Evolutionary conservation across 2,113 vertebrate genomes (phyloP).

Genomic region (Lathamus discolor): DNA sequence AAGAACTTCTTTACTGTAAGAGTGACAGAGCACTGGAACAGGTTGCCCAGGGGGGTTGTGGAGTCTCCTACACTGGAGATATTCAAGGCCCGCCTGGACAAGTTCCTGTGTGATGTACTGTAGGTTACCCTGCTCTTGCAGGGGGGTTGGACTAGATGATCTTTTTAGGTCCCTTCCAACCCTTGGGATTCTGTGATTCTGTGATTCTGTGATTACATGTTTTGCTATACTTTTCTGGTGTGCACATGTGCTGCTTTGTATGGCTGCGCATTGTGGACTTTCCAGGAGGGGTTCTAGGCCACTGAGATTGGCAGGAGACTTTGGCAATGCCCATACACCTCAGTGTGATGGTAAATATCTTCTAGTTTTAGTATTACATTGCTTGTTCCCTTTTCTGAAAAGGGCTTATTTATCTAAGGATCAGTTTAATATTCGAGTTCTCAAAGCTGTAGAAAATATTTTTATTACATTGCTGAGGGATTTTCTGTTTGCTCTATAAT

Average conservation of each 20-base stretch:
- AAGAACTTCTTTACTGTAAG: too few relatives aligned
- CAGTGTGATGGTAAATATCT: not conserved
- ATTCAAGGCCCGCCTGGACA: too few relatives aligned
- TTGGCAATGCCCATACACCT: not conserved
- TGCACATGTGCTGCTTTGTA: accelerated
- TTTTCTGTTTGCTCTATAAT: not conserved
- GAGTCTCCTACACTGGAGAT: too few relatives aligned
- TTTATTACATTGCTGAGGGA: not conserved
- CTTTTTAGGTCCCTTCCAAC: too few relatives aligned
- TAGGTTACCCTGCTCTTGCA: too few relatives aligned
- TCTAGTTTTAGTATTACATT: not conserved
- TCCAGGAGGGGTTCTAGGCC: not conserved
- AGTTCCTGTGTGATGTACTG: too few relatives aligned
- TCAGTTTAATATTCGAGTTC: not conserved
- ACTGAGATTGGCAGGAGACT: not conserved
- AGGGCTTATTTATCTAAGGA: not conserved
- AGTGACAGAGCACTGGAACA: too few relatives aligned
- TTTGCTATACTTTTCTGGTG: not conserved
- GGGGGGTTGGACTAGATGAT: too few relatives aligned
- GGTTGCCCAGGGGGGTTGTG: too few relatives aligned
- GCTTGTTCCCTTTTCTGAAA: not conserved
- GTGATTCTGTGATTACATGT: too few relatives aligned
- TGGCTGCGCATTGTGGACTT: not conserved
- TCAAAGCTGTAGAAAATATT: not conserved
- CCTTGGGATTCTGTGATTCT: too few relatives aligned